Evolutionary conservation across 2,797 vertebrate genomes (phyloP).

Genomic region (Amblyopsis hoosieri): DNA sequence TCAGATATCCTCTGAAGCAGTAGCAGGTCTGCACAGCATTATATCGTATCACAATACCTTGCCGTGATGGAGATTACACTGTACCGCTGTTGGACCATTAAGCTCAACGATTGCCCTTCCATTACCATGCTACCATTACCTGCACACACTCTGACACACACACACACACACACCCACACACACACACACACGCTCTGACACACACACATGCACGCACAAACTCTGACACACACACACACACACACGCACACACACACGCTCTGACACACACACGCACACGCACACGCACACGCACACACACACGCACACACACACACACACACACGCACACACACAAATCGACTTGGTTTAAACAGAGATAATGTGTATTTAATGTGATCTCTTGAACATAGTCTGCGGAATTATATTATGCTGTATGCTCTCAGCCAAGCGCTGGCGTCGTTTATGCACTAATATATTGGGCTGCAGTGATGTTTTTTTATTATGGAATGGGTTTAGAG

Average conservation of each 20-base stretch:
- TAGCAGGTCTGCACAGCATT: conserved; percentile 21
- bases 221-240: background rate
- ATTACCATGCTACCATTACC: background rate
- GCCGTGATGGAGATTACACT: conserved; percentile 19
- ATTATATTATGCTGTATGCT: background rate
- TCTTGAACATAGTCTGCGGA: background rate
- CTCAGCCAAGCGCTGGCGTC: background rate
- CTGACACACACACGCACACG: background rate
- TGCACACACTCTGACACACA: background rate
- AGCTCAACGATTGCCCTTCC: too few relatives aligned
- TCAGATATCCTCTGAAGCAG: conserved; percentile 41
- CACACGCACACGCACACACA: background rate
- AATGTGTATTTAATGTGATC: background rate
- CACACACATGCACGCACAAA: background rate
- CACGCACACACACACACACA: background rate
- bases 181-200: background rate
- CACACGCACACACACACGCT: conserved; percentile 1
- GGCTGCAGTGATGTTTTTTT: too few relatives aligned
- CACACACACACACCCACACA: background rate
- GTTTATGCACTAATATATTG: too few relatives aligned
- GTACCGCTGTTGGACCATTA: background rate
- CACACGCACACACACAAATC: background rate
- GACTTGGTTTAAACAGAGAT: background rate
- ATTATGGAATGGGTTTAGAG: too few relatives aligned
- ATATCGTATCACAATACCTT: conserved; percentile 11